Conservation (phyloP, 2,797 vertebrate genomes). For the Chloroceryle inda region DNA sequence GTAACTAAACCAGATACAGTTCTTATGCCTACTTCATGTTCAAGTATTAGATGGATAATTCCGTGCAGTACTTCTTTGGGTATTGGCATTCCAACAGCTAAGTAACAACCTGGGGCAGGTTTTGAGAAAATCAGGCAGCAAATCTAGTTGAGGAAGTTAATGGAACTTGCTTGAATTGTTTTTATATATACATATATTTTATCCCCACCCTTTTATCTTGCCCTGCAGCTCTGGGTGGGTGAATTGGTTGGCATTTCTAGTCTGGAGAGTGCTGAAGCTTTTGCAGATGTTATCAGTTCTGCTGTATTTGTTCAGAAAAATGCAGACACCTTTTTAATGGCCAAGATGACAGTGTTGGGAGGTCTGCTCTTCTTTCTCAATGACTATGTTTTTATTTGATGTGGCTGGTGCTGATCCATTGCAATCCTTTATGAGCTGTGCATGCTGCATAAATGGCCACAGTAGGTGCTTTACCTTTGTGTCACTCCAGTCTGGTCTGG, state of each 20-base stretch:
- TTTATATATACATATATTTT: neutral
- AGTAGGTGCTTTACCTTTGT: neutral
- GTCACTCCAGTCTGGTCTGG: neutral
- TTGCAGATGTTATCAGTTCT: neutral
- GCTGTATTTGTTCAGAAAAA: neutral
- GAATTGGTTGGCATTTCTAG: neutral
- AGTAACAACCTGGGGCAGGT: neutral
- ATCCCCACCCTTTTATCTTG: neutral
- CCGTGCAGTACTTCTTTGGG: neutral
- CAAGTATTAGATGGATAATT: neutral
- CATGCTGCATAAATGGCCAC: neutral
- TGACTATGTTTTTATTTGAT: accelerated
- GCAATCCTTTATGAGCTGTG: neutral
- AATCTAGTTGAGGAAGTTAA: neutral
- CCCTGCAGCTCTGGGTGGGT: neutral
- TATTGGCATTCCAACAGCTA: neutral
- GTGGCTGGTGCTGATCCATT: neutral
- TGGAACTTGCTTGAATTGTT: neutral
- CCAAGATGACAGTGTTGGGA: neutral
- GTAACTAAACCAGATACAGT: neutral
- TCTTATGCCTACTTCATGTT: accelerated
- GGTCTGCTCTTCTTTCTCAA: neutral
- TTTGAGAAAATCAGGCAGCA: neutral
- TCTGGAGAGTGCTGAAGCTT: neutral
- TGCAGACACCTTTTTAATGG: neutral